Evolutionary conservation across 1,140 invertebrate species (phyloP), one percentile per base, ranked within the genome.

Genomic region (Camponotus pennsylvanicus): DNA sequence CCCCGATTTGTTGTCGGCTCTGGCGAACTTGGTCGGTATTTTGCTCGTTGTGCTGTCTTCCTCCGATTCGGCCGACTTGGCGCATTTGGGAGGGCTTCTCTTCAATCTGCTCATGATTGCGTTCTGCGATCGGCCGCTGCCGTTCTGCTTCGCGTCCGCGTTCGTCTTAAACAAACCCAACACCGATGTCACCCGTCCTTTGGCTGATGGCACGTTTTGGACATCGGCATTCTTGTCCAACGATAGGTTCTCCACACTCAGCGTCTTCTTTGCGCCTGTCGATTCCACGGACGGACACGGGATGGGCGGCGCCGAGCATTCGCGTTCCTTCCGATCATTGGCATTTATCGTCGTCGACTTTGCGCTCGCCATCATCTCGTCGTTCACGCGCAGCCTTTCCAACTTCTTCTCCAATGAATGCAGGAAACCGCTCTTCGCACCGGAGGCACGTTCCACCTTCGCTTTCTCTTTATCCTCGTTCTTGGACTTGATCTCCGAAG

Each of bases 101-200:
- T 94, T 93, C 13, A 94, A 86, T 63, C 93, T 93, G 21, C 91
- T 92, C 1, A 94, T 69, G 6, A 95, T 91, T 13, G 85, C 64
- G 59, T 40, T 90, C n/a, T 90, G 90, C 27, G 69, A 49, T 21
- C 91, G 86, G 5, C 27, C 0, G 21, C 89, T 64, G 32, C 85
- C 88, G 2, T 75, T 18, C 21, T 91, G 91, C 8, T 80, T 86
- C n/a, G 90, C 64, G 21, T 97, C 97, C 89, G 96, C 96, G 90
- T 97, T 97, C 82, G 77, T 80, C 11, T 96, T 97, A 88, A 98
- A 97, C 0, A 98, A 92, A 3, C 97, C 97, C 27, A 98, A 93
- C 76, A 98, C 97, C 87, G 96, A 97, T 93, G 91, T 97, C 92
- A 94, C 96, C 94, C 89, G 96, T 95, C 95, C 96, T 95, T 95